Percentiles rank a stretch among this genome's conserved stretches.
Evolutionary conservation across 2,888 invertebrate species (phyloP).

Genomic region (Noctua comes): DNA sequence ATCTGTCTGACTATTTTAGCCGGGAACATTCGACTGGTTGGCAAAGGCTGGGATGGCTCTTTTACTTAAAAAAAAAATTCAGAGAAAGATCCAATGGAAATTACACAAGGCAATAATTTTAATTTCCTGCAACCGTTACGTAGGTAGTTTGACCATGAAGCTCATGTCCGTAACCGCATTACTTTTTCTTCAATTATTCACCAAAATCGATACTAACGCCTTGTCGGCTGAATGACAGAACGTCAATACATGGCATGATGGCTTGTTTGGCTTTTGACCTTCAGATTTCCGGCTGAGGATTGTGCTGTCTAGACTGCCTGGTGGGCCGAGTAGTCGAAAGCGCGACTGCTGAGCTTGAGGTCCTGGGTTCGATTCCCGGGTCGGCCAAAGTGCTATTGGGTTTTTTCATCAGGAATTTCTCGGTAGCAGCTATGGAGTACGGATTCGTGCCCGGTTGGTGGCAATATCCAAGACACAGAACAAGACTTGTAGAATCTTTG

Average conservation of each 20-base stretch:
- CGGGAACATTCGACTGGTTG: not conserved
- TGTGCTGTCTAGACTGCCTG: not conserved
- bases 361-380: too few species aligned
- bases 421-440: too few species aligned
- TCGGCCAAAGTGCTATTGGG: too few species aligned
- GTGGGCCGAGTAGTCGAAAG: too few species aligned
- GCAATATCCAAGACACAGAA: too few species aligned
- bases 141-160: conserved; percentile 22
- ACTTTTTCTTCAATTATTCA: conserved; percentile 59
- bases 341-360: too few species aligned
- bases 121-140: not conserved
- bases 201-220: conserved; percentile 52
- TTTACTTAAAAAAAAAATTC: not conserved
- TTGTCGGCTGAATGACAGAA: conserved; percentile 4
- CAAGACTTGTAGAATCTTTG: too few species aligned
- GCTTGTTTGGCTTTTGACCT: conserved; percentile 7
- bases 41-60: not conserved
- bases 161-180: conserved; percentile 17
- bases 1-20: not conserved
- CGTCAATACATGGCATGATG: conserved; percentile 1
- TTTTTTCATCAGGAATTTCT: too few species aligned
- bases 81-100: not conserved
- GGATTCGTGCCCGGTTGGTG: too few species aligned
- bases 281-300: not conserved
- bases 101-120: not conserved